Conservation (phyloP, 1,140 invertebrate species). For the Drosophila subpulchrella region DNA sequence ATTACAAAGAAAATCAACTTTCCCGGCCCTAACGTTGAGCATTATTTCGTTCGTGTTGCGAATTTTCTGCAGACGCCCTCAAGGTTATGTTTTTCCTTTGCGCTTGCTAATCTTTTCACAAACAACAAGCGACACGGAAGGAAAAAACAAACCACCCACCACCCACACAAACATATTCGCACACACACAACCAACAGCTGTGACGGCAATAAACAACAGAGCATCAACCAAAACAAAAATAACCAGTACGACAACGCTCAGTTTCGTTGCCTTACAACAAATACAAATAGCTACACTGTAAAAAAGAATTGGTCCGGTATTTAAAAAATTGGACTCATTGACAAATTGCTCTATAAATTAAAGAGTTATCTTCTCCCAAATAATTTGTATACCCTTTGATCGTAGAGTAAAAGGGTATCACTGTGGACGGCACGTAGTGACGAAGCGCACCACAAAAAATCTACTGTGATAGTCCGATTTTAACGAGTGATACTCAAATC, state of each 20-base stretch:
- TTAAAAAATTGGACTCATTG: too few relatives aligned
- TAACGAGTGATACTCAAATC: too few relatives aligned
- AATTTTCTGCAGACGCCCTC: slow-evolving; percentile 55
- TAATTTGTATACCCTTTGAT: too few relatives aligned
- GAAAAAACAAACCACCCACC: slow-evolving; percentile 31
- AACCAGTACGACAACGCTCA: slow-evolving; percentile 28
- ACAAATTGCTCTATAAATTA: too few relatives aligned
- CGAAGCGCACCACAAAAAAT: too few relatives aligned
- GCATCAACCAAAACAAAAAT: slow-evolving; percentile 34
- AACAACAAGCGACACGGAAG: slow-evolving; percentile 44
- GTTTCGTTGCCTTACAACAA: background rate
- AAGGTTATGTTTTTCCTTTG: slow-evolving; percentile 57
- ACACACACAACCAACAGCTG: slow-evolving; percentile 59
- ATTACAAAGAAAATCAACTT: slow-evolving; percentile 19
- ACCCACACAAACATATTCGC: slow-evolving; percentile 13
- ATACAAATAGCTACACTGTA: too few relatives aligned
- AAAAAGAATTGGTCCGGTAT: too few relatives aligned
- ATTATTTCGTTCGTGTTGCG: slow-evolving; percentile 31
- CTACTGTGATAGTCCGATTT: too few relatives aligned
- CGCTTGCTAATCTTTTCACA: slow-evolving; percentile 68
- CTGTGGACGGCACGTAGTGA: too few relatives aligned
- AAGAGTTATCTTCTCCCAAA: too few relatives aligned
- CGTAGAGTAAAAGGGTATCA: too few relatives aligned
- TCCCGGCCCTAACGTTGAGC: slow-evolving; percentile 18
- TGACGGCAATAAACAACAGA: slow-evolving; percentile 76